Percentiles rank a stretch among this genome's conserved stretches.
Conservation (phyloP, 2,113 vertebrate species). For the Hippocampus mohnikei region DNA sequence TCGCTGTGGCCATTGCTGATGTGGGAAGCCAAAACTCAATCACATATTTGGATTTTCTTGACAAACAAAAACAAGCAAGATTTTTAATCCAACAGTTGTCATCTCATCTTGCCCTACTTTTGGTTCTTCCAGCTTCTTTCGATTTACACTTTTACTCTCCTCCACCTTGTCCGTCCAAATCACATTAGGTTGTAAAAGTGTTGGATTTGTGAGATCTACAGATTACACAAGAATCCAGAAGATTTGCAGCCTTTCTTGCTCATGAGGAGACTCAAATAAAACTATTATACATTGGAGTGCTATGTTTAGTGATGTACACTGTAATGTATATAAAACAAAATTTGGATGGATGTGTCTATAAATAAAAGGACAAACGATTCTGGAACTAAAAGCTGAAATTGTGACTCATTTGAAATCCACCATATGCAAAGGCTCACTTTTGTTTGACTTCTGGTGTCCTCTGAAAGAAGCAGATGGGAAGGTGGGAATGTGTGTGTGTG, state of each 20-base stretch:
- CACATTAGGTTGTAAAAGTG: background rate
- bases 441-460: constrained; percentile 12
- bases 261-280: background rate
- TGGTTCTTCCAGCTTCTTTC: background rate
- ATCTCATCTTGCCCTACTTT: background rate
- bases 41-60: background rate
- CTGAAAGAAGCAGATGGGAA: constrained; percentile 12
- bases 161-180: background rate
- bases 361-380: background rate
- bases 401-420: background rate
- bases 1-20: background rate
- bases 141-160: background rate
- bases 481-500: constrained; percentile 17
- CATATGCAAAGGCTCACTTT: constrained; percentile 8
- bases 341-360: too few relatives aligned
- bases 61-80: background rate
- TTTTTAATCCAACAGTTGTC: background rate
- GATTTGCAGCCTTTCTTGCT: background rate
- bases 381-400: background rate
- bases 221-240: background rate
- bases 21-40: background rate
- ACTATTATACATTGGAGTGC: too few relatives aligned
- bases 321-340: too few relatives aligned
- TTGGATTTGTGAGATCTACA: background rate
- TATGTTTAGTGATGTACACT: too few relatives aligned